Evolutionary conservation across 2,113 vertebrate genomes (phyloP).

Genomic region (Peromyscus maniculatus): DNA sequence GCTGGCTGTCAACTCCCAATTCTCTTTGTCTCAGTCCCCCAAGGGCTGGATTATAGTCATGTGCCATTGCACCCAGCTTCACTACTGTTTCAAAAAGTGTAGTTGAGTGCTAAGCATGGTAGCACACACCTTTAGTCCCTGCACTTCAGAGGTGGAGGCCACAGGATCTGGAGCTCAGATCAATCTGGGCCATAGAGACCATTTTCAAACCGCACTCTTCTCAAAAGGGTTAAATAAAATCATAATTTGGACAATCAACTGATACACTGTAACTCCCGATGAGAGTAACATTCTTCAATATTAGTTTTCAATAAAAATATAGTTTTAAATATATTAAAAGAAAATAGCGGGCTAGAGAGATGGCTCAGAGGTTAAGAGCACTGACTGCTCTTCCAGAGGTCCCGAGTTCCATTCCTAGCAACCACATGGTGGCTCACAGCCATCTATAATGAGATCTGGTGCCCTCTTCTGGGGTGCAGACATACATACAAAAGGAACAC

Average conservation of each 20-base stretch:
- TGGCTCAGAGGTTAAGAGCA: no score
- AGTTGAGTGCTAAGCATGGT: not conserved
- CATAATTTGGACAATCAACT: not conserved
- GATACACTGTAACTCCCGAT: not conserved
- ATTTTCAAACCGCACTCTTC: not conserved
- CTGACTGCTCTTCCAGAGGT: no score
- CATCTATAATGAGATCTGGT: no score
- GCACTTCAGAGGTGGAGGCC: not conserved
- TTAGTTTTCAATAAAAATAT: conserved; percentile 41
- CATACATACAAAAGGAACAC: no score
- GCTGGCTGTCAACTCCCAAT: not conserved
- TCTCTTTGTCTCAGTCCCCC: not conserved
- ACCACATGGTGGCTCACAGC: no score
- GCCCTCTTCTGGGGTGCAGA: no score
- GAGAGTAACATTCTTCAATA: conserved; percentile 37
- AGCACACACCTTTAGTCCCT: not conserved
- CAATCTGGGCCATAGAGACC: no score
- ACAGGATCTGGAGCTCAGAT: no score
- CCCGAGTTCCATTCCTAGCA: no score
- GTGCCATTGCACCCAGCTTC: no score
- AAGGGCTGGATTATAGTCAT: not conserved
- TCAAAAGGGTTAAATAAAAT: not conserved
- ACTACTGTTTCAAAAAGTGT: not conserved
- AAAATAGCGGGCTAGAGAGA: not conserved
- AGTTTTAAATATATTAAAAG: not conserved